These are phyloP conservation scores for Athalia rosae DNA, from an alignment of 2,888 invertebrate species.

Conservation along the genomic window DNA sequence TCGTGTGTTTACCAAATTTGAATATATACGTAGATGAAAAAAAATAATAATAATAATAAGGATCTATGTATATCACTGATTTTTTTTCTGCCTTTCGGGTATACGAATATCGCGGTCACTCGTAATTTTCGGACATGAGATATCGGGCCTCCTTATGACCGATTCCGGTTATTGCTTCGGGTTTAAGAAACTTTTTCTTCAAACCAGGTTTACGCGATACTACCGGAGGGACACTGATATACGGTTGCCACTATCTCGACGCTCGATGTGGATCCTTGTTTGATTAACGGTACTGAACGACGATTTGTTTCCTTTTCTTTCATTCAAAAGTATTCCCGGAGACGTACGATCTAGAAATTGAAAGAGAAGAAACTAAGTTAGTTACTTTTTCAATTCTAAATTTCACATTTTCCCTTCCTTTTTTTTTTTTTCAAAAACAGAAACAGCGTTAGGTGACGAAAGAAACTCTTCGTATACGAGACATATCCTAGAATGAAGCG, in stretches of 20 bases:
- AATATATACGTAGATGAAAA: background rate
- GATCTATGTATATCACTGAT: background rate
- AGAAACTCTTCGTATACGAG: no score
- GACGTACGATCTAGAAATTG: background rate
- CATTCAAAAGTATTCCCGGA: background rate
- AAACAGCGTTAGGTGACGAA: background rate
- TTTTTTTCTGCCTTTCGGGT: background rate
- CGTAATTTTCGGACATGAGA: no score
- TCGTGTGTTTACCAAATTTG: conserved; percentile 47
- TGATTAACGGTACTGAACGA: background rate
- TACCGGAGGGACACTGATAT: no score
- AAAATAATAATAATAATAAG: background rate
- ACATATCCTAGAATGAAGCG: no score
- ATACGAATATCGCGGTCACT: no score
- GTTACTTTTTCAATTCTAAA: background rate
- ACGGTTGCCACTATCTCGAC: background rate
- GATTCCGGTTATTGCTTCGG: no score
- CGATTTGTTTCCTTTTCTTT: background rate
- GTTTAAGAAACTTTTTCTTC: no score
- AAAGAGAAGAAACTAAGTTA: background rate
- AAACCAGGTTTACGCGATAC: no score
- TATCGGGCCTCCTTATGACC: no score
- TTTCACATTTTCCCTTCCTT: background rate
- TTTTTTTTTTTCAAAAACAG: background rate
- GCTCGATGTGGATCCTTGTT: background rate